phyloP scores from a whole-genome alignment of 2,113 vertebrate genomes.

The Melanerpes aurifrons region DNA sequence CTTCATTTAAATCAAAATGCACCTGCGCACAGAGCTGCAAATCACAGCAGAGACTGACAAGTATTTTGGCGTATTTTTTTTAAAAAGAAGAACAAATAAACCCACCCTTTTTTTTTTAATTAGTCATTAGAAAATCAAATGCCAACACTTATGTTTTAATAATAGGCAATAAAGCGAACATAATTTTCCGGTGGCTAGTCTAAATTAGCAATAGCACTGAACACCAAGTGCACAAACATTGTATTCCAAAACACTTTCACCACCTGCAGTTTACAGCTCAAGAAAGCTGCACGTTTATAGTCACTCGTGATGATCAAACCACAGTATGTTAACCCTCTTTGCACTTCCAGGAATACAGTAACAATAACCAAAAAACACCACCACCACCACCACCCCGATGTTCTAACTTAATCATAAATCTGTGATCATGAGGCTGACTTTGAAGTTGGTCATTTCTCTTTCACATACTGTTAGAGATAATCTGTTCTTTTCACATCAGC shows the following conservation, averaged over 20 bases:
- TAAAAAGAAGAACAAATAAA: background rate
- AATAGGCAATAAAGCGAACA: slow-evolving; percentile 29
- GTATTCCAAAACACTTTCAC: slow-evolving; percentile 47
- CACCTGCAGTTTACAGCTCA: slow-evolving; percentile 25
- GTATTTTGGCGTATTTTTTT: background rate
- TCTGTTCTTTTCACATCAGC: background rate
- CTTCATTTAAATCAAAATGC: background rate
- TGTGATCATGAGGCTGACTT: background rate
- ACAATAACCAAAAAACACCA: background rate
- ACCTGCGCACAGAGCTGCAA: background rate
- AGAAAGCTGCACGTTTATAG: background rate
- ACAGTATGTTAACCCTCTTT: background rate
- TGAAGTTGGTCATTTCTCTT: background rate
- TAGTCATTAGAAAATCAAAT: slow-evolving; percentile 41
- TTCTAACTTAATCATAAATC: background rate
- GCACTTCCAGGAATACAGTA: background rate
- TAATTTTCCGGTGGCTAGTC: slow-evolving; percentile 18
- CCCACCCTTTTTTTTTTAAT: background rate
- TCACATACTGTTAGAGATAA: background rate
- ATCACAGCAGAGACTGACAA: background rate
- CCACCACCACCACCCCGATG: too few species aligned
- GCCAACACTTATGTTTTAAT: slow-evolving; percentile 41
- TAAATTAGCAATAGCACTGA: slow-evolving; percentile 40
- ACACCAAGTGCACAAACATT: slow-evolving; percentile 47
- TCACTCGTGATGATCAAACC: slow-evolving; percentile 14